Percentiles rank a stretch among this genome's conserved stretches.
phyloP scores from a whole-genome alignment of 2,888 invertebrate genomes.

The Lydus trimaculatus region DNA sequence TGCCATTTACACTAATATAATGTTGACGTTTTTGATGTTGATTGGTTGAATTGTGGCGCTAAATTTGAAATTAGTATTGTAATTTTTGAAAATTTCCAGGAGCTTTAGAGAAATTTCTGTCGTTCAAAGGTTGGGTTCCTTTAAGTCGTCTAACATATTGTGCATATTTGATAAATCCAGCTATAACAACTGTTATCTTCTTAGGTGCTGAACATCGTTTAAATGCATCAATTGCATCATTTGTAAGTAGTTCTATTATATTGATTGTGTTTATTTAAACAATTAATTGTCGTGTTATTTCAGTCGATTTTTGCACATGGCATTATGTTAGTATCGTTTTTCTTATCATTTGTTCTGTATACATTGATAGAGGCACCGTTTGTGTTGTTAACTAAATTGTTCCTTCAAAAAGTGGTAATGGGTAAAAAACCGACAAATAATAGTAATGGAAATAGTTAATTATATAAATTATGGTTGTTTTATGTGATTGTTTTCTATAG shows the following conservation, averaged over 20 bases:
- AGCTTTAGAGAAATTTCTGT: conserved; percentile 57
- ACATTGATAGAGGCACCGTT: conserved; percentile 10
- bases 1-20: no score
- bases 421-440: neutral
- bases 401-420: neutral
- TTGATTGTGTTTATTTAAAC: neutral
- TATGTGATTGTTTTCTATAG: no score
- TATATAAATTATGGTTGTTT: no score
- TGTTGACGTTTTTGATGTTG: neutral
- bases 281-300: conserved; percentile 25
- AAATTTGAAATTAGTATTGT: neutral
- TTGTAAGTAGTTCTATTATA: conserved; percentile 51
- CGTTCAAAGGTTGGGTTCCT: conserved; percentile 49
- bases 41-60: neutral
- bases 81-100: conserved; percentile 21
- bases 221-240: conserved; percentile 52
- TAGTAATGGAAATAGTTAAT: neutral
- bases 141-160: conserved; percentile 67
- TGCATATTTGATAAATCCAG: conserved; percentile 67
- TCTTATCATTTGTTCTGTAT: neutral
- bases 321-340: neutral
- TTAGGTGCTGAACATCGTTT: conserved; percentile 49
- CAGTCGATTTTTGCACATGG: conserved; percentile 38
- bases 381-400: conserved; percentile 6
- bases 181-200: conserved; percentile 63